phyloP scores from a whole-genome alignment of 2,113 vertebrate genomes.

The Gracilinanus agilis region DNA sequence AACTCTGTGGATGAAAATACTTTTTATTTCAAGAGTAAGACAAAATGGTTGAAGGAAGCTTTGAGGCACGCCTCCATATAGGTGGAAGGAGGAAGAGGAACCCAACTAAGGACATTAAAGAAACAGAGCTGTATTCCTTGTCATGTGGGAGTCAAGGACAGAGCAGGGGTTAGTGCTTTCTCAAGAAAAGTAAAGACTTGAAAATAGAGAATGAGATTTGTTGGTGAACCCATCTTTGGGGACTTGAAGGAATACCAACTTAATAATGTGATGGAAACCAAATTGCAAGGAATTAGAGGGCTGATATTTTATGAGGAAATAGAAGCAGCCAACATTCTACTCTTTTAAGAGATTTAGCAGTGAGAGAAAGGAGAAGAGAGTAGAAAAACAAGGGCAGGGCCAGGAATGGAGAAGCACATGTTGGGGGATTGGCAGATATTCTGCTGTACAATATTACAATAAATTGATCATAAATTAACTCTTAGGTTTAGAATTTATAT shows the following conservation, averaged over 20 bases:
- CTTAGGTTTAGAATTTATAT: neutral
- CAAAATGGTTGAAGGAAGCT: neutral
- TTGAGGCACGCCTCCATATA: neutral
- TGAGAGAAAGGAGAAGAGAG: neutral
- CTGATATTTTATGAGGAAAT: neutral
- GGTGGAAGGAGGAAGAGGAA: constrained; percentile 11
- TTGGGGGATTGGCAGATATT: constrained; percentile 5
- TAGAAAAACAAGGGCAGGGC: neutral
- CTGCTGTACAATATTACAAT: neutral
- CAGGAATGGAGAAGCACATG: constrained; percentile 1
- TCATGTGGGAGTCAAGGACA: neutral
- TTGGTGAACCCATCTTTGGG: neutral
- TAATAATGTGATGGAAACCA: neutral
- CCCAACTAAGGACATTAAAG: neutral
- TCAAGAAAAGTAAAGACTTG: constrained; percentile 22
- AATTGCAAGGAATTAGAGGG: neutral
- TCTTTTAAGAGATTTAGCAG: too few species aligned
- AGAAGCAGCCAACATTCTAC: neutral
- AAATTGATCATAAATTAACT: neutral
- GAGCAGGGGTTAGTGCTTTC: neutral
- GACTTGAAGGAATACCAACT: constrained; percentile 21
- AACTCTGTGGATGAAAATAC: neutral
- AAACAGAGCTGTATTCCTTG: neutral
- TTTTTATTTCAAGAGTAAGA: neutral
- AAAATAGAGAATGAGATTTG: neutral